Conservation (phyloP, 2,888 invertebrate species). For the Cinara cedri region DNA sequence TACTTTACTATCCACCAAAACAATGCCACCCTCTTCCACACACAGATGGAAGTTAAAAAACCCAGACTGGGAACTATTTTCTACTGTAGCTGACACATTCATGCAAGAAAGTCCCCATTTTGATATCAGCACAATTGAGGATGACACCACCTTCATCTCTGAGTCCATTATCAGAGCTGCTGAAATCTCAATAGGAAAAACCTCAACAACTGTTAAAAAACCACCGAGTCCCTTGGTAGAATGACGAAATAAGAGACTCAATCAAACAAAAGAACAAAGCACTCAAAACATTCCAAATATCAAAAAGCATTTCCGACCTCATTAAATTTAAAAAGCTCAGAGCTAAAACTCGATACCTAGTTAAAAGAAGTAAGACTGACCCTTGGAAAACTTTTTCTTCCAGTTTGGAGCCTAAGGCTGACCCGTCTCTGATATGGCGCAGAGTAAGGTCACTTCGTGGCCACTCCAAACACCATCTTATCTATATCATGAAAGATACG, state of each 20-base stretch:
- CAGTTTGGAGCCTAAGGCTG: neutral
- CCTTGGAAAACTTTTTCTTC: neutral
- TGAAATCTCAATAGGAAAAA: neutral
- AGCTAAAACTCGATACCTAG: constrained; percentile 13
- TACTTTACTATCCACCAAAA: too few relatives aligned
- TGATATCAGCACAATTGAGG: too few relatives aligned
- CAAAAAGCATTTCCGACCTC: neutral
- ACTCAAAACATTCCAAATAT: constrained; percentile 3
- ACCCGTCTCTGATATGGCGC: neutral
- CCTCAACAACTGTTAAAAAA: neutral
- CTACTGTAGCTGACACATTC: too few relatives aligned
- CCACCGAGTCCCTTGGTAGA: neutral
- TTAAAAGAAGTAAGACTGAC: neutral
- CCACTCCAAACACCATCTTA: neutral
- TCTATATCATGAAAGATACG: neutral
- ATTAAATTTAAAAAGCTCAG: constrained; percentile 4
- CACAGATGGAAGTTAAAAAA: too few relatives aligned
- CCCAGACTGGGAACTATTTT: too few relatives aligned
- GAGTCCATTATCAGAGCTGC: neutral
- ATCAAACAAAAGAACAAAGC: constrained; percentile 10
- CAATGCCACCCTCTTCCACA: too few relatives aligned
- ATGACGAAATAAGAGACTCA: constrained; percentile 8
- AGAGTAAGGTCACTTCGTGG: neutral
- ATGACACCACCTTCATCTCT: neutral
- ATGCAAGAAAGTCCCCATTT: too few relatives aligned